Evolutionary conservation across 2,888 invertebrate genomes (phyloP).

Genomic region (Steinernema hermaphroditum): DNA sequence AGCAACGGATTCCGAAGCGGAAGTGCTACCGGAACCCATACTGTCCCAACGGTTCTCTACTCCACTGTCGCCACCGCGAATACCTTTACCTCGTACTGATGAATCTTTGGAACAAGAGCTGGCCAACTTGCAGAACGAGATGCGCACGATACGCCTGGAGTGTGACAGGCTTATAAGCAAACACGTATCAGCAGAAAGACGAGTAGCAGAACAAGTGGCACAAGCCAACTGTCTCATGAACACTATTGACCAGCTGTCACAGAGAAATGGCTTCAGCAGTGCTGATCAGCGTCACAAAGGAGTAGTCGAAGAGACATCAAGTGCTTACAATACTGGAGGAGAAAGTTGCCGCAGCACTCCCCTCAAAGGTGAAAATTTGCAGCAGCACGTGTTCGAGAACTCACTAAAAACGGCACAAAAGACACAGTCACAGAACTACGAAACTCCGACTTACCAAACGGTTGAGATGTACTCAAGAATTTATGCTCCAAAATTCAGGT

Average conservation of each 20-base stretch:
- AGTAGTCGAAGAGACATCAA: conserved; percentile 71
- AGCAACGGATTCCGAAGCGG: conserved; percentile 46
- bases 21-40: conserved; percentile 28
- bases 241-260: conserved; percentile 34
- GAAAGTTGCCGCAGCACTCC: conserved; percentile 75
- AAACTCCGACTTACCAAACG: conserved; percentile 42
- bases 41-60: too few relatives aligned
- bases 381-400: not conserved
- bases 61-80: not conserved
- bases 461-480: conserved; percentile 38
- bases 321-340: conserved; percentile 77
- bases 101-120: conserved; percentile 68
- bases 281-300: not conserved
- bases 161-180: conserved; percentile 69
- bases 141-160: conserved; percentile 73
- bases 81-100: conserved; percentile 1
- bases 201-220: conserved; percentile 20
- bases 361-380: conserved; percentile 37
- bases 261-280: not conserved
- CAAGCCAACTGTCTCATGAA: conserved; percentile 35
- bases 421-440: conserved; percentile 39
- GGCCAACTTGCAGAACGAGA: conserved; percentile 72
- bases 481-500: conserved; percentile 13
- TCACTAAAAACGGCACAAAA: too few relatives aligned
- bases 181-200: conserved; percentile 35